Conservation (phyloP, 2,888 invertebrate genomes). For the Urechis unicinctus region DNA sequence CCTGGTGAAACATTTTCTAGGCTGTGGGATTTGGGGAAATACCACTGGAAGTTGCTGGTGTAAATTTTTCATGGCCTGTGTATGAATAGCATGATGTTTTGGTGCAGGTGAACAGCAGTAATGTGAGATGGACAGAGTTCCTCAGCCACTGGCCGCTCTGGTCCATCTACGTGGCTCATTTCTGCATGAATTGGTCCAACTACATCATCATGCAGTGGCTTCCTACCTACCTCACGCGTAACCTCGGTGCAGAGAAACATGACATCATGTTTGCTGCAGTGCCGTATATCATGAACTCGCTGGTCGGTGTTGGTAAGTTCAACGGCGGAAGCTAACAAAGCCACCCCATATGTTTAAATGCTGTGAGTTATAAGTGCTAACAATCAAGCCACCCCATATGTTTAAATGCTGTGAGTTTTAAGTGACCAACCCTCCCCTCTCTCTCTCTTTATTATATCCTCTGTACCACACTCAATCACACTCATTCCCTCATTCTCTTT, state of each 20-base stretch:
- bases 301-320: constrained; percentile 62
- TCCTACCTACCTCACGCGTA: constrained; percentile 64
- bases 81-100: too few species aligned
- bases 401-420: too few species aligned
- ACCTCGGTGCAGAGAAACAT: constrained; percentile 62
- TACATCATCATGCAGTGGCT: constrained; percentile 76
- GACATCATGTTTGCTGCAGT: constrained; percentile 68
- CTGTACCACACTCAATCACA: too few species aligned
- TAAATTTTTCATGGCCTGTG: not conserved
- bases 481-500: too few species aligned
- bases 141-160: constrained; percentile 65
- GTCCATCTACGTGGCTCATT: constrained; percentile 70
- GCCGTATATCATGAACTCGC: constrained; percentile 68
- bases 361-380: too few species aligned
- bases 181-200: constrained; percentile 74
- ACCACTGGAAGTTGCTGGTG: not conserved
- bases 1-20: not conserved
- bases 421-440: too few species aligned
- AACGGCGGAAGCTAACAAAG: too few species aligned
- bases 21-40: not conserved
- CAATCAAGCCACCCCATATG: too few species aligned
- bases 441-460: too few species aligned
- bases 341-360: too few species aligned
- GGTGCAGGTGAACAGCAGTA: constrained; percentile 57
- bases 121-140: constrained; percentile 62